Evolutionary conservation across 2,797 vertebrate genomes (phyloP), one percentile per base, ranked within the genome.

Genomic region (Euphonia xanthogaster): DNA sequence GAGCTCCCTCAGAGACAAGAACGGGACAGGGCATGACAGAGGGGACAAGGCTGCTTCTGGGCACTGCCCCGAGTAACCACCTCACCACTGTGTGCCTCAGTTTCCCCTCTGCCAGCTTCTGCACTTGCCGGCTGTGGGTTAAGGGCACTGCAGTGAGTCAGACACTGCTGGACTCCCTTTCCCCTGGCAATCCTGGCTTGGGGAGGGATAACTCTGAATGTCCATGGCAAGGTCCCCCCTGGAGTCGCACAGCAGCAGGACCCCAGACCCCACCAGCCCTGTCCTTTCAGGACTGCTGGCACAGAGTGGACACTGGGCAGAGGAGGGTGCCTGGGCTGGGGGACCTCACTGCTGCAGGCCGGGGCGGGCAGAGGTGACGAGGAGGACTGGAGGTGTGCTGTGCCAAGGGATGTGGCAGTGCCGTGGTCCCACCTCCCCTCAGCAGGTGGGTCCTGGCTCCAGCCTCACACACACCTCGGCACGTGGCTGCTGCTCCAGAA

Each of bases 301-400:
- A 51, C 0, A 1, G 44, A 45, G 47, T 0, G 22, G 30, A 42
- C 74, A 31, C 5, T 0, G 2, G 12, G 42, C n/a, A 65, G 18
- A 68, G 39, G 39, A 83, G 27, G 8, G 14, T 30, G 25, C 63
- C 28, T 17, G 25, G 30, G 50, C 42, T 53, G 23, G 40, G 19
- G 16, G 7, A 67, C 21, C 23, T 40, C 0, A 0, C 17, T 14
- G 5, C 30, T 1, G 3, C 3, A 1, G n/a, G 42, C 31, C 0
- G 0, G 28, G 8, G 5, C 8, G 37, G 3, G 8, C 44, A 51
- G 51, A 31, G 45, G 7, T 5, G 0, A n/a, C 40, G 35, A 61
- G 45, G 48, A 42, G 39, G 53, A 42, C 27, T 25, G 50, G 42
- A 55, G 45, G 8, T 0, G 1, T 4, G 12, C 5, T 4, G 5